Conservation (phyloP, 37 sponge, comb jelly and placozoan genomes). For the Beroe forskalii region DNA sequence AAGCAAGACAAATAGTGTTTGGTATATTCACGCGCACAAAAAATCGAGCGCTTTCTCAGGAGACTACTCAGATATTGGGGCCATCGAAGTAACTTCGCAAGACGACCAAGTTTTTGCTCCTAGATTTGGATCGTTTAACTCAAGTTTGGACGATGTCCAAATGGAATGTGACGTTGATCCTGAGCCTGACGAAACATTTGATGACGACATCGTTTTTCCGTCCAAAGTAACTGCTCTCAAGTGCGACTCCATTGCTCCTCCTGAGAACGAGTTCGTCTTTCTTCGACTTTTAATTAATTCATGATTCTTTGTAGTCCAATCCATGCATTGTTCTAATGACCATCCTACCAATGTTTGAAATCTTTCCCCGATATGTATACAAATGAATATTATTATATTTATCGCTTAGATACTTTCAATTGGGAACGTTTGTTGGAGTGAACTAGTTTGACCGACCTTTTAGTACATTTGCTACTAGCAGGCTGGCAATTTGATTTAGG, state of each 20-base stretch:
- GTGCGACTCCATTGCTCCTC: slow-evolving; percentile 31
- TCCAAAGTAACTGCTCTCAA: neutral
- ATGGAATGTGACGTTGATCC: slow-evolving; percentile 35
- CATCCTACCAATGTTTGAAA: too few relatives aligned
- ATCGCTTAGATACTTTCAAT: too few relatives aligned
- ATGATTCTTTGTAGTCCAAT: too few relatives aligned
- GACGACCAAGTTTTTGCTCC: slow-evolving; percentile 24
- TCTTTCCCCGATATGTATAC: too few relatives aligned
- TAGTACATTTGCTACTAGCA: too few relatives aligned
- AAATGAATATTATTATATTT: too few relatives aligned
- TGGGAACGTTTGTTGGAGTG: too few relatives aligned
- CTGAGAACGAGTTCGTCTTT: neutral
- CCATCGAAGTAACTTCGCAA: slow-evolving; percentile 11
- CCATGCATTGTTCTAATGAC: too few relatives aligned
- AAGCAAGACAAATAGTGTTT: slow-evolving; percentile 3
- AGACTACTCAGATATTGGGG: slow-evolving; percentile 9
- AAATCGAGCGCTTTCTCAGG: slow-evolving; percentile 17
- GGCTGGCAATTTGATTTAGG: too few relatives aligned
- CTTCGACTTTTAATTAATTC: too few relatives aligned
- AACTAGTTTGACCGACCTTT: too few relatives aligned
- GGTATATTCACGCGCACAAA: neutral
- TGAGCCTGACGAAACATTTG: neutral
- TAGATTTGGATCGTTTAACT: neutral
- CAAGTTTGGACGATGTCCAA: slow-evolving; percentile 30
- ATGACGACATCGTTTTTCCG: neutral